Base-by-base conservation (phyloP, 2,888 invertebrate species). In the Bhutanitis thaidina region DNA sequence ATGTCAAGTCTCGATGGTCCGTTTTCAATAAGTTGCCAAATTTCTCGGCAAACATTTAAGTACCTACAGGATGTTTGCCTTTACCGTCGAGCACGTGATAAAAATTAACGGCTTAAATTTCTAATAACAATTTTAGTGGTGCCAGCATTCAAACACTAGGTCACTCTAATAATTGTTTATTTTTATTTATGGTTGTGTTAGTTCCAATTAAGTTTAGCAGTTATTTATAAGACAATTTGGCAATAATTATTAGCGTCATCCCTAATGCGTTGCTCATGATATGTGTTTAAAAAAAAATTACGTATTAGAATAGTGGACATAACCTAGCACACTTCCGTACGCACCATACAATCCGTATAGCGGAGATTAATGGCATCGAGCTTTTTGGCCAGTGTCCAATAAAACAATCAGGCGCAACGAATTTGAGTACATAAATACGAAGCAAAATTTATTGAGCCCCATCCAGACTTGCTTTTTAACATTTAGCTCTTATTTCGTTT, bases 371-470 rank as follows among this genome's bases (percentile, higher is more conserved):
- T 59, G 62, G 65, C 63, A 60, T 53, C 56, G 58, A 61, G 73
- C 72, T 72, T 73, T 75, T 83, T 87, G 87, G 86, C 82, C 29
- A 52, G 49, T 43, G 58, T 72, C 86, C 86, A 87, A 76, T 64
- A 78, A 81, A 82, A 78, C 85, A 80, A 83, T 86, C 83, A 79
- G 69, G 59, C 76, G 71, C 69, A 67, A 74, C 72, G 62, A 67
- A 71, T 72, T 70, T 65, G 74, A 71, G 66, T 65, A 73, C 59
- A 74, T 67, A 80, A 78, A 82, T 73, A 75, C 20, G 51, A 13
- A 3, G 65, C 59, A 62, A 62, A 74, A 79, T 83, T 78, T 81
- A 84, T 80, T 68, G 74, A 69, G 67, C 60, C 57, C 58, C 59
- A 67, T 66, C 67, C 74, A 75, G 71, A 72, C 68, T 61, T 59